Conservation (phyloP, 1,140 invertebrate genomes). For the Neelides sp. region DNA sequence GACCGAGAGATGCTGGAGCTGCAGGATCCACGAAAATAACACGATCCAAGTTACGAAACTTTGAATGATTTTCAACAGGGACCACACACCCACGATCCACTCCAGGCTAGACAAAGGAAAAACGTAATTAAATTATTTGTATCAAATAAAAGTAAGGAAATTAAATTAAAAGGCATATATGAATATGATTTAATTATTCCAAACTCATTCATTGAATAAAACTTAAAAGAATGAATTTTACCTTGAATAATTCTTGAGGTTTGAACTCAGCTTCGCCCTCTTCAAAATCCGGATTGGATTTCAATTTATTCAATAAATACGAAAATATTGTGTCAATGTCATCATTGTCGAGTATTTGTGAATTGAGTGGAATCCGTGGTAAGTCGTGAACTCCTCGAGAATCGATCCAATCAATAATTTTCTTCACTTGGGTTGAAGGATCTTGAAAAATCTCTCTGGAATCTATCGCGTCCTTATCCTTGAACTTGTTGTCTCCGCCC, state of each 20-base stretch:
- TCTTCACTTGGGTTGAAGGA: slow-evolving; percentile 9
- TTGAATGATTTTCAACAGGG: slow-evolving; percentile 5
- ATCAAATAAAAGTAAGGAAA: not conserved
- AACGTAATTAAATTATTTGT: slow-evolving; percentile 1
- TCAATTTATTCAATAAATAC: too few relatives aligned
- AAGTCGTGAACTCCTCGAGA: slow-evolving; percentile 14
- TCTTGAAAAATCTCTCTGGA: slow-evolving; percentile 20
- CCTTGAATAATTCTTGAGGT: too few relatives aligned
- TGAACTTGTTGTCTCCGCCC: not conserved
- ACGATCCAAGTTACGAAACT: slow-evolving; percentile 21
- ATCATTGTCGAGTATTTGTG: slow-evolving; percentile 27
- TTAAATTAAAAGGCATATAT: not conserved
- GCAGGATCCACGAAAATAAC: slow-evolving; percentile 26
- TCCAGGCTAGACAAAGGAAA: slow-evolving; percentile 20
- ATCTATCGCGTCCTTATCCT: slow-evolving; percentile 3
- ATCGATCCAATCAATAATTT: slow-evolving; percentile 26
- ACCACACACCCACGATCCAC: slow-evolving; percentile 22
- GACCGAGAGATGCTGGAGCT: slow-evolving; percentile 14
- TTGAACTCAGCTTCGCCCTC: too few relatives aligned
- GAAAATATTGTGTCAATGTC: too few relatives aligned
- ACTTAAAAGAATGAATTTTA: too few relatives aligned
- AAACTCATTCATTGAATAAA: not conserved
- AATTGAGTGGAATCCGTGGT: slow-evolving; percentile 19
- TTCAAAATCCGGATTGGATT: too few relatives aligned
- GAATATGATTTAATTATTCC: not conserved